Conservation (phyloP, 2,113 vertebrate species). For the Phalacrocorax pelagicus region DNA sequence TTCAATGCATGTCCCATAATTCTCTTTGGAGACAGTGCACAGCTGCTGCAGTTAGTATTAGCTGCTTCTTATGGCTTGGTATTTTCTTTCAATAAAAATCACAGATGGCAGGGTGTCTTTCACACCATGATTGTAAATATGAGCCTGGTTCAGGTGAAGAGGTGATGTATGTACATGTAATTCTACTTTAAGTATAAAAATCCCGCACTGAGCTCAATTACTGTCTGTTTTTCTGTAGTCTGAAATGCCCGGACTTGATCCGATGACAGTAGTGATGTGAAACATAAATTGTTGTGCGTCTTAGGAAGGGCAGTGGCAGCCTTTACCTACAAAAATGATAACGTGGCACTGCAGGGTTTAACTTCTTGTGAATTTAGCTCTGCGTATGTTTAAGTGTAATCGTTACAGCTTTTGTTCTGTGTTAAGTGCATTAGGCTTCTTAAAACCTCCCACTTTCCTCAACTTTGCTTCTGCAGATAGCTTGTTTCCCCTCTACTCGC, state of each 20-base stretch:
- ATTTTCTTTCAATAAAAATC: conserved; percentile 77
- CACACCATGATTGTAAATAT: conserved; percentile 45
- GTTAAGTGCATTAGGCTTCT: too few relatives aligned
- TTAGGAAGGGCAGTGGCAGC: background rate
- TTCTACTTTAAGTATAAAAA: conserved; percentile 49
- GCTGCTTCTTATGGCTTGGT: conserved; percentile 70
- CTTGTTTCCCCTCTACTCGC: background rate
- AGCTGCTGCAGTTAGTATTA: conserved; percentile 78
- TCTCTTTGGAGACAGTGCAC: conserved; percentile 76
- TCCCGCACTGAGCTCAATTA: background rate
- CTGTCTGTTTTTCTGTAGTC: conserved; percentile 12
- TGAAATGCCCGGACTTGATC: background rate
- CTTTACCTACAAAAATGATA: fast-evolving
- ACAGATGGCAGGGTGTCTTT: conserved; percentile 74
- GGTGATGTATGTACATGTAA: conserved; percentile 63
- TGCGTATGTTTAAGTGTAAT: background rate
- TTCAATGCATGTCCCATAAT: conserved; percentile 69
- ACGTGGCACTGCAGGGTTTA: background rate
- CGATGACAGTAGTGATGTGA: background rate
- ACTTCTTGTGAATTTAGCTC: background rate
- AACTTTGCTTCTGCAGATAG: background rate
- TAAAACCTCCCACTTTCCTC: background rate
- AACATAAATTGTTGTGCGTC: background rate
- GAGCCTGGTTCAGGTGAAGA: conserved; percentile 62
- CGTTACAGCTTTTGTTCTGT: background rate